phyloP scores from a whole-genome alignment of 2,797 vertebrate genomes.

The Labroides dimidiatus region DNA sequence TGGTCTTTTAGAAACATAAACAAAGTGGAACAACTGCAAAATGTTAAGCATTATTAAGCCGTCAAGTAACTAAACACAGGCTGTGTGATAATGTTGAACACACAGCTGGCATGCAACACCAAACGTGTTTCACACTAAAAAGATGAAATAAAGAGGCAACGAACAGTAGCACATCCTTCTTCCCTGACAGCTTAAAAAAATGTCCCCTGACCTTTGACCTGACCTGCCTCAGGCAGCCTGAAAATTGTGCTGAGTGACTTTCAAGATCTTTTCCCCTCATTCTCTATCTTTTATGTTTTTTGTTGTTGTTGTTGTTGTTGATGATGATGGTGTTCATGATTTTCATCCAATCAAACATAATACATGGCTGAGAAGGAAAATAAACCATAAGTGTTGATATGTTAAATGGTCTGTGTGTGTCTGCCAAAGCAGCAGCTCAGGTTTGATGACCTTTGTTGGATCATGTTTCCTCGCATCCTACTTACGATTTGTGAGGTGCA shows the following conservation, averaged over 20 bases:
- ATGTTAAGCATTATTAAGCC: background rate
- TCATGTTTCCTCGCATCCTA: constrained; percentile 69
- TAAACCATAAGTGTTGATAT: constrained; percentile 18
- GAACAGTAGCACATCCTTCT: constrained; percentile 66
- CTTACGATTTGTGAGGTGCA: constrained; percentile 89
- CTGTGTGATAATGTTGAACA: constrained; percentile 28
- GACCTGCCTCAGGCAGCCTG: constrained; percentile 45
- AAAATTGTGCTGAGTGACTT: constrained; percentile 38
- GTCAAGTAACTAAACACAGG: constrained; percentile 33
- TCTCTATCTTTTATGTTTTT: constrained; percentile 8
- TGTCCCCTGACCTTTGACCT: constrained; percentile 70
- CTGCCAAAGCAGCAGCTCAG: constrained; percentile 33
- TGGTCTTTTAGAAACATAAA: background rate
- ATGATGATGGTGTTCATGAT: constrained; percentile 22
- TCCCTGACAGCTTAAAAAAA: constrained; percentile 64
- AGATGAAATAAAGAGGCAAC: constrained; percentile 65
- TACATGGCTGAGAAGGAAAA: constrained; percentile 9
- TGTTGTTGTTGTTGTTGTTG: constrained; percentile 5
- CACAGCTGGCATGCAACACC: constrained; percentile 10
- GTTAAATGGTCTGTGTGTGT: constrained; percentile 16
- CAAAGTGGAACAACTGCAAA: background rate
- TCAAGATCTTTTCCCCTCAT: background rate
- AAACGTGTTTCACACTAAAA: constrained; percentile 70
- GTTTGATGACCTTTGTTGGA: constrained; percentile 54
- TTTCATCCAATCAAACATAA: constrained; percentile 6